Evolutionary conservation across 1,140 invertebrate genomes (phyloP).

Genomic region (Leptopilina clavipes): DNA sequence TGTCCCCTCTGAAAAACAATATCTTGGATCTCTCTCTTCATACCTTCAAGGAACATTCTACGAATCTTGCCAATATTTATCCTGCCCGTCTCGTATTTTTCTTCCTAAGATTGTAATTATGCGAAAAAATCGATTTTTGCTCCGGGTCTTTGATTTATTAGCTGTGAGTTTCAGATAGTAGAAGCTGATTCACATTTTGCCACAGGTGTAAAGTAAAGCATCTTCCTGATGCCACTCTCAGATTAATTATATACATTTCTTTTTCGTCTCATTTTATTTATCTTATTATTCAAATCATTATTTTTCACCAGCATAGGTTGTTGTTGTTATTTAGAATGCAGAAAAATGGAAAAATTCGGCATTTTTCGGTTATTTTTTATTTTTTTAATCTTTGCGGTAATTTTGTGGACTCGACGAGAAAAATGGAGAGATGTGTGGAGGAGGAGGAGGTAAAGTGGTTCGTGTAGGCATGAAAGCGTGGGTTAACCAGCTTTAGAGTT

Average conservation of each 20-base stretch:
- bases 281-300: no score
- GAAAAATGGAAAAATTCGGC: no score
- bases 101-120: constrained; percentile 5
- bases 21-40: constrained; percentile 13
- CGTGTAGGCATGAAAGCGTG: constrained; percentile 19
- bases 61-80: neutral
- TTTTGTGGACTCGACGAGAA: neutral
- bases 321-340: no score
- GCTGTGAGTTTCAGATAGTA: constrained; percentile 28
- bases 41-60: constrained; percentile 11
- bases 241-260: neutral
- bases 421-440: neutral
- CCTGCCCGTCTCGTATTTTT: neutral
- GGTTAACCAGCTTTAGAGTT: constrained; percentile 32
- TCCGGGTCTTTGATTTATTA: constrained; percentile 24
- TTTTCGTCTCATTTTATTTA: neutral
- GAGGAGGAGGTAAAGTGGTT: neutral
- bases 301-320: no score
- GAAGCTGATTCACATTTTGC: constrained; percentile 23
- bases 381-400: neutral
- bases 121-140: constrained; percentile 16
- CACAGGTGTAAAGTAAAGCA: neutral
- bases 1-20: constrained; percentile 28
- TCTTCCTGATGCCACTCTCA: neutral
- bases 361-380: no score